These are phyloP conservation scores for Lasioglossum figueresi DNA, from an alignment of 2,888 invertebrate species.

Conservation along the genomic window DNA sequence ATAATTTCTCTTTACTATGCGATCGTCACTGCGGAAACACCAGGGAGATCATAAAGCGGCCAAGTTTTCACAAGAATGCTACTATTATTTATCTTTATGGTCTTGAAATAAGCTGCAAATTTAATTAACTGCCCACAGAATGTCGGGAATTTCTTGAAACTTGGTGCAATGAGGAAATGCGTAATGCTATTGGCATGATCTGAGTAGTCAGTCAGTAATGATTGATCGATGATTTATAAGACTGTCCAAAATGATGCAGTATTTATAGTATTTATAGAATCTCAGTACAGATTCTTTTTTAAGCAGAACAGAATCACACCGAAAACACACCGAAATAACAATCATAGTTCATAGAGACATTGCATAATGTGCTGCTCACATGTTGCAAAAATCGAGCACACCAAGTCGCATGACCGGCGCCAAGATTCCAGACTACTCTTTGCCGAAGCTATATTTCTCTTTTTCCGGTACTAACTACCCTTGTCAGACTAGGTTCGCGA, in stretches of 20 bases:
- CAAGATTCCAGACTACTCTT: constrained; percentile 58
- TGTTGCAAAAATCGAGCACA: constrained; percentile 61
- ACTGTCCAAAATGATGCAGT: not conserved
- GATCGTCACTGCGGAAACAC: not conserved
- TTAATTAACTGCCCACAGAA: not conserved
- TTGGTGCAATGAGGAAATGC: not conserved
- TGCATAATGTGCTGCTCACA: constrained; percentile 66
- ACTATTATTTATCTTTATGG: constrained; percentile 14
- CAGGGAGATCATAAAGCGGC: not conserved
- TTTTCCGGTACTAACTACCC: constrained; percentile 43
- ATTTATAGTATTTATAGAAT: not conserved
- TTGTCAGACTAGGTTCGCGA: constrained; percentile 36
- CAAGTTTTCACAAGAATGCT: constrained; percentile 17
- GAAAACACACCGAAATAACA: constrained; percentile 73
- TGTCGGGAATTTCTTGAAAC: not conserved
- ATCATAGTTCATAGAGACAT: constrained; percentile 62
- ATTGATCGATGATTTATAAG: not conserved
- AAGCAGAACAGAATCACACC: not conserved
- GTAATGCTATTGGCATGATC: no score
- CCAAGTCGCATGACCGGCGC: constrained; percentile 57
- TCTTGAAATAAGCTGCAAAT: not conserved
- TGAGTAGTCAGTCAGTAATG: no score
- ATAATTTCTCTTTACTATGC: constrained; percentile 29
- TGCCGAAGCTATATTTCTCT: constrained; percentile 33
- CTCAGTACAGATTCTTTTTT: not conserved